Percentiles rank a stretch among this genome's conserved stretches.
These are phyloP conservation scores for Drosophila tsacasi DNA, from an alignment of 1,140 invertebrate genomes.

Conservation along the genomic window DNA sequence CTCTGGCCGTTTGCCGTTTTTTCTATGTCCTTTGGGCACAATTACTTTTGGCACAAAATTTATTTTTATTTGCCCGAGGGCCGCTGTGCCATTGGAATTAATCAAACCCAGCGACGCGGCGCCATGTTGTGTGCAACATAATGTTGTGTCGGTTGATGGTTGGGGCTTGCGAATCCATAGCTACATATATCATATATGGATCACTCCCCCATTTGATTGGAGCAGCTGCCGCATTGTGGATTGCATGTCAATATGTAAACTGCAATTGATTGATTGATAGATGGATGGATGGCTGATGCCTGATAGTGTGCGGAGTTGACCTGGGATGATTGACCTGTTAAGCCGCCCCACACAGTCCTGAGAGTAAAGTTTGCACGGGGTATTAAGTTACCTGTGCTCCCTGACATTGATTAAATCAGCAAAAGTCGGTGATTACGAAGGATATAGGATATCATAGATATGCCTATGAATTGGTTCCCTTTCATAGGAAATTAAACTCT, in stretches of 20 bases:
- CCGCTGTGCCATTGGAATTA: conserved; percentile 58
- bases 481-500: too few species aligned
- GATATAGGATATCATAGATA: not conserved
- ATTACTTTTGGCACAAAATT: conserved; percentile 78
- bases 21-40: conserved; percentile 65
- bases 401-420: conserved; percentile 22
- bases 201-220: conserved; percentile 32
- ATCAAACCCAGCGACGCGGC: conserved; percentile 63
- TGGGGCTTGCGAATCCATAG: not conserved
- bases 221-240: conserved; percentile 39
- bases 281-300: conserved; percentile 17
- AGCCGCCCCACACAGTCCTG: not conserved
- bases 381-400: conserved; percentile 11
- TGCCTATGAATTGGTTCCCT: not conserved
- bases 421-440: not conserved
- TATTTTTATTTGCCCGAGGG: conserved; percentile 55
- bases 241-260: conserved; percentile 47
- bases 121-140: conserved; percentile 37
- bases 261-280: conserved; percentile 59
- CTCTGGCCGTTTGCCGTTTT: conserved; percentile 6
- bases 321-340: conserved; percentile 39
- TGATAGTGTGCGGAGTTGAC: conserved; percentile 4
- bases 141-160: conserved; percentile 19
- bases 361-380: conserved; percentile 7
- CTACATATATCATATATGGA: conserved; percentile 2